Evolutionary conservation across 2,113 vertebrate genomes (phyloP).

Genomic region (Telmatochromis bifrenatus): DNA sequence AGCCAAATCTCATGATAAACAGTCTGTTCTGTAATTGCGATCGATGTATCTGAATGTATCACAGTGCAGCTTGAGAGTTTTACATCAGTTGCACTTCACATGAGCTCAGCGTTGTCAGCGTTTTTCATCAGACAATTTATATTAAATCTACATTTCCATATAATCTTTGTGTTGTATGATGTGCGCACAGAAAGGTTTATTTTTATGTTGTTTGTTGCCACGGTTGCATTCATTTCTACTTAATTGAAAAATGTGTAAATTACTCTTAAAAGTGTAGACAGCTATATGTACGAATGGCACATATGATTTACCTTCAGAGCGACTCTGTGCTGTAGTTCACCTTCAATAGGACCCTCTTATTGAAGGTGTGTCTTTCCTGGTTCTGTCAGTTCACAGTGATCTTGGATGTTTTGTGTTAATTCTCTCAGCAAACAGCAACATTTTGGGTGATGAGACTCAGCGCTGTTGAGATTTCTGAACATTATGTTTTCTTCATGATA

Average conservation of each 20-base stretch:
- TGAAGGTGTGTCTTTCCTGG: background rate
- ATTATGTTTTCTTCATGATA: background rate
- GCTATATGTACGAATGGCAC: background rate
- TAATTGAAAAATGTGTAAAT: background rate
- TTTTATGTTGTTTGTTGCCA: background rate
- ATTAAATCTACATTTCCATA: background rate
- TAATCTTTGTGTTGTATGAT: background rate
- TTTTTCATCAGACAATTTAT: background rate
- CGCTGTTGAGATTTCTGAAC: background rate
- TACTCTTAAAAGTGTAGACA: background rate
- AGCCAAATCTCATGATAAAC: background rate
- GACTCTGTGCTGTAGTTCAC: background rate
- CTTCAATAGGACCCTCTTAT: background rate
- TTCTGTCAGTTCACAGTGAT: slow-evolving; percentile 19
- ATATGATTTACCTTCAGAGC: background rate
- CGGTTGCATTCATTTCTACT: background rate
- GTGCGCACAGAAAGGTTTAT: fast-evolving
- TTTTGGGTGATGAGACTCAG: background rate
- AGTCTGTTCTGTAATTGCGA: background rate
- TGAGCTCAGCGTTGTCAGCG: background rate
- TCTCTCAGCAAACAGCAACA: slow-evolving; percentile 66
- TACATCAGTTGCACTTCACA: background rate
- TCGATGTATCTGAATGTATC: background rate
- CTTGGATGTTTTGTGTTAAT: slow-evolving; percentile 48
- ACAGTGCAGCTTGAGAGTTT: background rate